These are phyloP conservation scores for Oeneis ivallda DNA, from an alignment of 2,888 invertebrate genomes.

Conservation along the genomic window DNA sequence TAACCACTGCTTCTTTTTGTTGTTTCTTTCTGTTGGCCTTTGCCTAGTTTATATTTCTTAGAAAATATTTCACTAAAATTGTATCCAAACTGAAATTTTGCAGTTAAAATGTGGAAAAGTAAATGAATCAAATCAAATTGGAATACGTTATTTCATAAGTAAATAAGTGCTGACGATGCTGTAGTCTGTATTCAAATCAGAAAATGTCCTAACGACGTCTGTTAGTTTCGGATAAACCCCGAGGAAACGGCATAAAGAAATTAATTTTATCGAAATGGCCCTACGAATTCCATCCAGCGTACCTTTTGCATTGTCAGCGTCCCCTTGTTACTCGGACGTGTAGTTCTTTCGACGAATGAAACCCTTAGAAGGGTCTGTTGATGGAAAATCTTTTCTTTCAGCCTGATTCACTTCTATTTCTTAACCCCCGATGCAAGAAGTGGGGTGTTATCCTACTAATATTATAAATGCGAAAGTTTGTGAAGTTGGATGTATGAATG, in stretches of 20 bases:
- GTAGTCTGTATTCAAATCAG: background rate
- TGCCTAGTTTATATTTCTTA: no score
- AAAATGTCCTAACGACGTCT: background rate
- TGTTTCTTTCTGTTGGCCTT: no score
- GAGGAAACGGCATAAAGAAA: slow-evolving; percentile 6
- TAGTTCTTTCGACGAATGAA: slow-evolving; percentile 23
- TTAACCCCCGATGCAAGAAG: background rate
- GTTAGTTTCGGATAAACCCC: background rate
- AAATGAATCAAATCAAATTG: no score
- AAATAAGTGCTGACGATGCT: background rate
- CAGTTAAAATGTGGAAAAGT: no score
- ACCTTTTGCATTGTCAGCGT: slow-evolving; percentile 26
- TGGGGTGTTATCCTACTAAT: no score
- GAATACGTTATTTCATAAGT: no score
- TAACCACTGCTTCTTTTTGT: no score
- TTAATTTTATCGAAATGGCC: slow-evolving; percentile 18
- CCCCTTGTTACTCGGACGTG: slow-evolving; percentile 21
- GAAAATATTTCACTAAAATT: no score
- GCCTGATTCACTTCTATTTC: slow-evolving; percentile 7
- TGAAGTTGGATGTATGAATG: no score
- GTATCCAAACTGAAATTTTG: no score
- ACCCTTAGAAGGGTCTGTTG: slow-evolving; percentile 30
- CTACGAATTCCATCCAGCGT: slow-evolving; percentile 10
- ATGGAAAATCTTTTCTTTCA: slow-evolving; percentile 26
- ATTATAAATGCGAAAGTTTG: no score